Evolutionary conservation across 2,113 vertebrate species (phyloP).

Genomic region (Hepsetus odoe): DNA sequence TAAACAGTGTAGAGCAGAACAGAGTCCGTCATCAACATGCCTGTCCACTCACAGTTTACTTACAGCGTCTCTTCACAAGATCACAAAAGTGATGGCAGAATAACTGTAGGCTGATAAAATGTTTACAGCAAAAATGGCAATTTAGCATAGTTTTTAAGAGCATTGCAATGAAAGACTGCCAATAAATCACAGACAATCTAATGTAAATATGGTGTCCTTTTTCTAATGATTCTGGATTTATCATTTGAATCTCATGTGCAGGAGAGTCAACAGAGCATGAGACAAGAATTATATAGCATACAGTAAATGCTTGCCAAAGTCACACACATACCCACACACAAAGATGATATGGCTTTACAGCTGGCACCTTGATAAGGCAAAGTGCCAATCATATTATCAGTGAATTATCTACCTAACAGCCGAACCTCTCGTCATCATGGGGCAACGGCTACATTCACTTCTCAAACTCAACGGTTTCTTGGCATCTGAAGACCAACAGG

Average conservation of each 20-base stretch:
- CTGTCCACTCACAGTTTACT: not conserved
- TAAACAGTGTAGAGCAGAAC: not conserved
- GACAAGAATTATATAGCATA: conserved; percentile 5
- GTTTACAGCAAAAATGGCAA: not conserved
- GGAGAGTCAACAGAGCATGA: conserved; percentile 23
- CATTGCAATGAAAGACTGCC: not conserved
- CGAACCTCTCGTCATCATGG: not conserved
- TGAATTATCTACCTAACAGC: conserved; percentile 38
- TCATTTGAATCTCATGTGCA: not conserved
- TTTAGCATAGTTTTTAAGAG: not conserved
- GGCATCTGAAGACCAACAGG: not conserved
- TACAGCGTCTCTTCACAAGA: conserved; percentile 5
- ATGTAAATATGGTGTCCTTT: not conserved
- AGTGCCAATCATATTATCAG: conserved; percentile 40
- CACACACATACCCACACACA: conserved; percentile 11
- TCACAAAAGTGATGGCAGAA: not conserved
- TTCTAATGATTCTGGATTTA: not conserved
- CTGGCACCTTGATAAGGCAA: conserved; percentile 34
- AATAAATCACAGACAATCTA: not conserved
- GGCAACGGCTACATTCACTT: conserved; percentile 11
- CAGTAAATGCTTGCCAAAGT: not conserved
- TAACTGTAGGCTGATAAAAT: not conserved
- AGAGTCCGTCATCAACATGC: not conserved
- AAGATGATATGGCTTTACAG: conserved; percentile 1
- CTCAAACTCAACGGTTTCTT: conserved; percentile 24